Base-by-base conservation (phyloP, 1,140 invertebrate genomes). In the Planococcus citri region DNA sequence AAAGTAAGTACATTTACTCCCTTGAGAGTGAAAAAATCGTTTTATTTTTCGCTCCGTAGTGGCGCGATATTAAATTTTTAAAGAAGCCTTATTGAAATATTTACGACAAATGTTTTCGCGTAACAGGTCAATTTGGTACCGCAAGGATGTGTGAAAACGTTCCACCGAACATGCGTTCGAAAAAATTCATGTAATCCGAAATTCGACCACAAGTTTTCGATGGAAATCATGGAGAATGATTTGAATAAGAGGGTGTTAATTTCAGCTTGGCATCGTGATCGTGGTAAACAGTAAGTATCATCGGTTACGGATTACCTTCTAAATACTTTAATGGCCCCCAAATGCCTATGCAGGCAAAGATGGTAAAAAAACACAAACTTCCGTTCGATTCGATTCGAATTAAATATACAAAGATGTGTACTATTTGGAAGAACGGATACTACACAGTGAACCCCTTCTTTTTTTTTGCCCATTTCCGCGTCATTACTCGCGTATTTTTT, bases 191-290 rank as follows among this genome's bases (percentile, higher is more conserved):
- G 77, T 73, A 76, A 74, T 68, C 80, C 75, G 0, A 71, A 76
- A 24, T 83, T 80, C 76, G 81, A 83, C 74, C 78, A 82, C 37
- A 80, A 81, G 72, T 82, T 83, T 70, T 78, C 78, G 24, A 78
- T 82, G 73, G 78, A 80, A 61, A 74, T 82, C 10, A 73, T 76
- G 1, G 76, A 78, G 20, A 77, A 79, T 64, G 81, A 82, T 73
- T 72, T 76, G 6, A 76, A 79, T 20, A 81, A 79, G 70, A 71
- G 82, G 67, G 75, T 83, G 9, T 75, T 82, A 14, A 76, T 83
- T 4, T 82, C 82, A 12, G 78, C 80, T 0, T 83, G 82, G 82
- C 79, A 82, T 72, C 75, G 79, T 14, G 80, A 81, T 71, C 73
- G 76, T 9, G 72, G 74, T 0, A 79, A 77, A 72, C 79, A 78